Percentiles rank a stretch among this genome's conserved stretches.
phyloP scores from a whole-genome alignment of 2,888 invertebrate genomes.

The Aspidiotus destructor region DNA sequence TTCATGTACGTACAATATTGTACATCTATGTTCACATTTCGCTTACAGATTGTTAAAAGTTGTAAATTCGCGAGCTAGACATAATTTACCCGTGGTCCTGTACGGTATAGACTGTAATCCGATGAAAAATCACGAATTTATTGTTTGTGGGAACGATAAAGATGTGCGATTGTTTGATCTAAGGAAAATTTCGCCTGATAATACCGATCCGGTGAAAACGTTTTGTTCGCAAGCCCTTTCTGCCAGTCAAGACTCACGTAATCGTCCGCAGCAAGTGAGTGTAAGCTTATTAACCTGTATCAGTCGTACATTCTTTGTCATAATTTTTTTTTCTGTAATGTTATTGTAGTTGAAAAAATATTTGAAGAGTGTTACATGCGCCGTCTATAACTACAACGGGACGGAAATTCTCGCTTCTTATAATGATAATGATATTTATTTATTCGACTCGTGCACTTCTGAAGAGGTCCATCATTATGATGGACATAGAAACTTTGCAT shows the following conservation, averaged over 20 bases:
- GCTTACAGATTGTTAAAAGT: constrained; percentile 12
- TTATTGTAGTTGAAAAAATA: not conserved
- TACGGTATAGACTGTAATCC: constrained; percentile 85
- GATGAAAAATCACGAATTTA: constrained; percentile 61
- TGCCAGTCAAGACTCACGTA: too few species aligned
- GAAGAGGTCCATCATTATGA: constrained; percentile 48
- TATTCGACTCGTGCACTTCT: constrained; percentile 57
- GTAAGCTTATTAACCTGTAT: too few species aligned
- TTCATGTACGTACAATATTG: not conserved
- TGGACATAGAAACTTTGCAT: constrained; percentile 62
- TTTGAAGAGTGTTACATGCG: constrained; percentile 62
- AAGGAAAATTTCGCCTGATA: constrained; percentile 38
- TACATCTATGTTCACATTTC: too few species aligned
- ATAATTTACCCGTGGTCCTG: constrained; percentile 48
- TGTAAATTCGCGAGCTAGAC: constrained; percentile 1
- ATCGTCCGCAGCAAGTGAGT: too few species aligned
- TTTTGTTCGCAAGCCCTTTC: constrained; percentile 4
- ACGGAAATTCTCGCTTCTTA: constrained; percentile 86
- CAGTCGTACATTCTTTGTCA: too few species aligned
- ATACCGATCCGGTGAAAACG: constrained; percentile 12
- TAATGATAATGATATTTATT: constrained; percentile 84
- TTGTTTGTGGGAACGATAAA: constrained; percentile 72
- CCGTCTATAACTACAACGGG: constrained; percentile 83
- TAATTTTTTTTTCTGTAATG: too few species aligned
- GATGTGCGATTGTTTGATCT: constrained; percentile 67